Evolutionary conservation across 2,797 vertebrate species (phyloP).

Genomic region (Myripristis jacobus): DNA sequence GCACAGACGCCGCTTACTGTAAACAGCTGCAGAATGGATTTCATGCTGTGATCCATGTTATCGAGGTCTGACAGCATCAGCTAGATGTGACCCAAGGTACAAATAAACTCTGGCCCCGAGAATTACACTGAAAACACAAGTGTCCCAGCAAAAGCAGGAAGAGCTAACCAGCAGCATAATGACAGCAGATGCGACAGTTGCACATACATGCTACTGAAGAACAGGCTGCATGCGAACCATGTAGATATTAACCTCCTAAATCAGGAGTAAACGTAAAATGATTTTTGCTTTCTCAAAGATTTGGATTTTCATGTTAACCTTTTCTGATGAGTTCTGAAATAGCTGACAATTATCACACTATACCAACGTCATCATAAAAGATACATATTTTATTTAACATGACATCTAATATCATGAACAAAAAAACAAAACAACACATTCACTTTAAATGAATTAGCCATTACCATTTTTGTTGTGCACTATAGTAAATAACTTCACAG

Average conservation of each 20-base stretch:
- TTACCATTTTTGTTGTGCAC: not conserved
- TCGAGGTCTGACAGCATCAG: not conserved
- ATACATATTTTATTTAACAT: not conserved
- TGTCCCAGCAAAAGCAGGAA: conserved; percentile 13
- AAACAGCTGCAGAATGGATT: conserved; percentile 19
- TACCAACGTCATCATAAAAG: not conserved
- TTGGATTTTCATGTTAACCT: not conserved
- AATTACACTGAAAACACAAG: conserved; percentile 27
- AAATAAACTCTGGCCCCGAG: conserved; percentile 11
- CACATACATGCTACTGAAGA: conserved; percentile 20
- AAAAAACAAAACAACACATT: not conserved
- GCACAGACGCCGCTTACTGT: conserved; percentile 25
- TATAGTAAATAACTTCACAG: not conserved
- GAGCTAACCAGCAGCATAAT: conserved; percentile 1
- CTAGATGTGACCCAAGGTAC: not conserved
- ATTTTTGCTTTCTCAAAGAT: not conserved
- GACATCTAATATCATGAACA: not conserved
- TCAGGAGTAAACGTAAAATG: not conserved
- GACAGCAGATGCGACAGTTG: conserved; percentile 11
- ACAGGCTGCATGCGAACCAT: conserved; percentile 15
- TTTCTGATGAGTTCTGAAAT: not conserved
- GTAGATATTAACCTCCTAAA: not conserved
- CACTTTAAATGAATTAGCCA: too few species aligned
- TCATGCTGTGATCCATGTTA: conserved; percentile 9
- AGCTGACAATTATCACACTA: not conserved